Conservation (phyloP, 2,113 vertebrate genomes). For the Morphnarchus princeps region DNA sequence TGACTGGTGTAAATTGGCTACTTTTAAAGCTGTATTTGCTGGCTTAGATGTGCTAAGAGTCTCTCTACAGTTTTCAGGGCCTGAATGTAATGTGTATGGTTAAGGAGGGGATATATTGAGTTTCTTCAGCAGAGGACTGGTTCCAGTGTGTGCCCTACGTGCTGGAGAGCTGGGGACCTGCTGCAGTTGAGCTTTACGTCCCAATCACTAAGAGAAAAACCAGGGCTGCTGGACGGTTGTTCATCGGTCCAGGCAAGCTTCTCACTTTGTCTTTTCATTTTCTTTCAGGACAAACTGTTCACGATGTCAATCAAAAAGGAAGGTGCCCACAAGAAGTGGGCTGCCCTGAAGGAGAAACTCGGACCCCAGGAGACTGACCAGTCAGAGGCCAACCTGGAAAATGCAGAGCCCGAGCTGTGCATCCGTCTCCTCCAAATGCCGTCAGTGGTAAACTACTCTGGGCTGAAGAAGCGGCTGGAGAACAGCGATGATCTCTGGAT, state of each 20-base stretch:
- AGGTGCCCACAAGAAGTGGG: slow-evolving; percentile 87
- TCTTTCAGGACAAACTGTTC: slow-evolving; percentile 23
- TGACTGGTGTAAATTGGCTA: slow-evolving; percentile 13
- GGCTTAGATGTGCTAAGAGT: neutral
- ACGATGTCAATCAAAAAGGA: slow-evolving; percentile 84
- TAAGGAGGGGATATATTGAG: neutral
- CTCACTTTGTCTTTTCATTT: neutral
- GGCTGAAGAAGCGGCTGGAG: slow-evolving; percentile 91
- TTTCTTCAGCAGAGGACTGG: neutral
- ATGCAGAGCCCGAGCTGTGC: slow-evolving; percentile 93
- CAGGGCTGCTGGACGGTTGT: neutral
- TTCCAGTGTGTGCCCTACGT: neutral
- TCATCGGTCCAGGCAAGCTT: neutral
- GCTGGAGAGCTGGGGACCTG: neutral
- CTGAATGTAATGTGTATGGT: neutral
- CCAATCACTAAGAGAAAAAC: neutral
- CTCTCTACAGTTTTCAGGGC: neutral
- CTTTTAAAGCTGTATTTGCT: neutral
- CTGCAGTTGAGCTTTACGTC: neutral
- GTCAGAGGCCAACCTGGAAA: slow-evolving; percentile 93
- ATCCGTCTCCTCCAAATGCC: slow-evolving; percentile 93
- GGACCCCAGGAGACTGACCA: slow-evolving; percentile 87
- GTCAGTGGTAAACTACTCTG: slow-evolving; percentile 94
- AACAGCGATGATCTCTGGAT: slow-evolving; percentile 90
- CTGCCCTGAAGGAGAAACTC: slow-evolving; percentile 82